Percentiles rank a stretch among this genome's conserved stretches.
phyloP scores from a whole-genome alignment of 2,888 invertebrate genomes.

The Creontiades dilutus region DNA sequence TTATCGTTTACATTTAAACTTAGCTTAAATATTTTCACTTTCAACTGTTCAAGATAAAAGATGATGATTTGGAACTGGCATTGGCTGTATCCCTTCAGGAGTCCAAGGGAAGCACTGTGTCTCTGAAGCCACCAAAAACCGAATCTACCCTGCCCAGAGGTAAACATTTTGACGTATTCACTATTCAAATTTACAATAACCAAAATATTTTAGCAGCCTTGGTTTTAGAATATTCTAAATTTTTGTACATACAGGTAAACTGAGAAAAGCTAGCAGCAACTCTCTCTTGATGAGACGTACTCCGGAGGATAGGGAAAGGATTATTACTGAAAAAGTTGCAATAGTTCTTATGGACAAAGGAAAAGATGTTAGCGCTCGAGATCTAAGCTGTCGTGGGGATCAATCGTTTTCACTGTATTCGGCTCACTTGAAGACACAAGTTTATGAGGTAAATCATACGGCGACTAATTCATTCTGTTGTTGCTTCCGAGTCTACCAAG shows the following conservation, averaged over 20 bases:
- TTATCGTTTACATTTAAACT: neutral
- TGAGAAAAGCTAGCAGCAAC: constrained; percentile 34
- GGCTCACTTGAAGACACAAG: constrained; percentile 3
- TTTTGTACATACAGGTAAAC: neutral
- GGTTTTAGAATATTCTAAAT: too few species aligned
- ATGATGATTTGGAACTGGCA: constrained; percentile 66
- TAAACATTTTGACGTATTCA: neutral
- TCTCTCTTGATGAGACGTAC: constrained; percentile 78
- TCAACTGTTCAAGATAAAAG: constrained; percentile 43
- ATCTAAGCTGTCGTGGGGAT: neutral
- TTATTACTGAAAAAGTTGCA: constrained; percentile 79
- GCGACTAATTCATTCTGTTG: too few species aligned
- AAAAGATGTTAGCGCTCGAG: neutral
- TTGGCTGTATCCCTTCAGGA: constrained; percentile 57
- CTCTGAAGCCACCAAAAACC: constrained; percentile 3
- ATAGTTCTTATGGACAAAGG: constrained; percentile 78
- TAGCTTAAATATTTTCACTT: neutral
- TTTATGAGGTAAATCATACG: neutral
- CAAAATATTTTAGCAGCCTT: neutral
- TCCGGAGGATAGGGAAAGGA: constrained; percentile 78
- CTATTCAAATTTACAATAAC: neutral
- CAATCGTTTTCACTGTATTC: neutral
- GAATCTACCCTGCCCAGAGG: neutral
- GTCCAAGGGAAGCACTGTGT: neutral
- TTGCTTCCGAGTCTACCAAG: too few species aligned